Evolutionary conservation across 2,113 vertebrate species (phyloP).

Genomic region (Cheilinus undulatus): DNA sequence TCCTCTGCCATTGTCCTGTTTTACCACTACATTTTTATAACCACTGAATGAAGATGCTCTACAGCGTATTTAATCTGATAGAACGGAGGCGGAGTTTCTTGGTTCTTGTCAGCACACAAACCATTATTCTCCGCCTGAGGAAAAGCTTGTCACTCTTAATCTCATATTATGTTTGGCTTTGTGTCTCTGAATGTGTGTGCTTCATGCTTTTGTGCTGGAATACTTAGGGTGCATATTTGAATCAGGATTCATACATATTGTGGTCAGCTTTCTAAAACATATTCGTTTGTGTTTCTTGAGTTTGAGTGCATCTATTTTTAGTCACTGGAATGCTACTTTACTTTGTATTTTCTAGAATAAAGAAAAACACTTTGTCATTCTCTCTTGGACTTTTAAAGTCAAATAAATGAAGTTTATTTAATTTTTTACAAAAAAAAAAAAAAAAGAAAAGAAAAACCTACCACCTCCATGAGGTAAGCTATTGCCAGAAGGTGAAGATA

Average conservation of each 20-base stretch:
- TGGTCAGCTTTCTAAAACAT: too few species aligned
- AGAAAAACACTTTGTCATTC: background rate
- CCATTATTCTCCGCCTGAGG: constrained; percentile 51
- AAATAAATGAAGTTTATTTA: too few species aligned
- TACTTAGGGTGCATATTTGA: constrained; percentile 28
- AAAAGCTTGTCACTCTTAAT: constrained; percentile 69
- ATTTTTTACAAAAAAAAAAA: too few species aligned
- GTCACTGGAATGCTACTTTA: too few species aligned
- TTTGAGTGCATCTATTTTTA: too few species aligned
- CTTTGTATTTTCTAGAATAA: background rate
- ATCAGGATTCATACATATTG: constrained; percentile 21
- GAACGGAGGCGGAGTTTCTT: constrained; percentile 26
- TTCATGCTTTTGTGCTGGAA: constrained; percentile 1
- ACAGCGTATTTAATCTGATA: constrained; percentile 28
- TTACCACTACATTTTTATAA: constrained; percentile 27
- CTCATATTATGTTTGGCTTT: constrained; percentile 37
- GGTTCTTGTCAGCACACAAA: constrained; percentile 54
- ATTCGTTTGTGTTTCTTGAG: too few species aligned
- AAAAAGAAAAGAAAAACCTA: too few species aligned
- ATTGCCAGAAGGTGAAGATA: too few species aligned
- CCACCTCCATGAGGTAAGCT: too few species aligned
- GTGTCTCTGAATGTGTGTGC: constrained; percentile 27
- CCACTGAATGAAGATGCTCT: constrained; percentile 6
- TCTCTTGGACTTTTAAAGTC: too few species aligned
- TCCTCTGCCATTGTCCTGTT: background rate